Evolutionary conservation across 1,140 invertebrate species (phyloP).

Genomic region (Hydropsyche tenuis): DNA sequence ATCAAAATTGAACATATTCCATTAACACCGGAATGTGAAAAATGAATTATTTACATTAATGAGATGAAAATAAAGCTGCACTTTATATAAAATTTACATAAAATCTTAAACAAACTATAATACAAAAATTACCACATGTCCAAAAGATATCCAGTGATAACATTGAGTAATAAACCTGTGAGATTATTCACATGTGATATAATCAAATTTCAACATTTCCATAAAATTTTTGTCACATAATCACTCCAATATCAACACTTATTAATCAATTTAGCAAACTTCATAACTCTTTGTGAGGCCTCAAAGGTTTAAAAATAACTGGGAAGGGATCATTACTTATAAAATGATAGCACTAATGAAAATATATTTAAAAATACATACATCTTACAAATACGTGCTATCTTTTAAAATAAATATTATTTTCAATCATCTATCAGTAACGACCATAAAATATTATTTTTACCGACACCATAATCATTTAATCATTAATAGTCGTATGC

Average conservation of each 20-base stretch:
- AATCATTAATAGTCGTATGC: not conserved
- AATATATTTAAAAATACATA: no score
- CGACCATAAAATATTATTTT: constrained; percentile 2
- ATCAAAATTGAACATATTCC: constrained; percentile 22
- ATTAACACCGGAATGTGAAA: constrained; percentile 41
- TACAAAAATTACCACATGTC: constrained; percentile 17
- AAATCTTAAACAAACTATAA: constrained; percentile 25
- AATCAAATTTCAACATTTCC: constrained; percentile 45
- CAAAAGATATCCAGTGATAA: not conserved
- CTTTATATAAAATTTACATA: constrained; percentile 25
- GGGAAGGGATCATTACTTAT: no score
- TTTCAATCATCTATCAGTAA: no score
- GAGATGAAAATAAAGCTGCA: constrained; percentile 38
- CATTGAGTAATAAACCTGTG: not conserved
- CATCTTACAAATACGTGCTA: no score
- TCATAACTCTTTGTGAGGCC: not conserved
- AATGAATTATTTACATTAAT: constrained; percentile 38
- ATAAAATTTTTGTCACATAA: constrained; percentile 40
- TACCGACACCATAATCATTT: constrained; percentile 33
- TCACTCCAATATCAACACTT: constrained; percentile 32
- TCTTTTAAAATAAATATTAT: no score
- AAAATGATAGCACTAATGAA: no score
- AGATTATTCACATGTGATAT: constrained; percentile 38
- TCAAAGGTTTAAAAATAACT: no score
- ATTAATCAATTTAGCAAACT: constrained; percentile 6